A percentile compares a stretch with the other conserved stretches of the same genome.
These are phyloP conservation scores for Drosophila burlai DNA, from an alignment of 1,140 invertebrate species.

Conservation along the genomic window DNA sequence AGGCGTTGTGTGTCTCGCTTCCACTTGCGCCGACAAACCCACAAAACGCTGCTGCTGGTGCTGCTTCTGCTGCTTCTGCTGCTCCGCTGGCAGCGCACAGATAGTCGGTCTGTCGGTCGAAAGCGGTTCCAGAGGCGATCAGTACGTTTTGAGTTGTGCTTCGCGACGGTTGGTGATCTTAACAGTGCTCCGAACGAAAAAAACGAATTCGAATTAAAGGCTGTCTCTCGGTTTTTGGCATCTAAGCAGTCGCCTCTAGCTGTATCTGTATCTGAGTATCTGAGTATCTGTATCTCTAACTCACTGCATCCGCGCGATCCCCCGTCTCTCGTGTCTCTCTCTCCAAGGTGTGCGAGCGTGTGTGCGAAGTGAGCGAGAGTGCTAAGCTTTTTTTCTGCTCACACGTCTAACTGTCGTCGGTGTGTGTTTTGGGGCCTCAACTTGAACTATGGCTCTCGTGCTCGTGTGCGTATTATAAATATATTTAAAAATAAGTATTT, in stretches of 20 bases:
- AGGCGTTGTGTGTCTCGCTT: conserved; percentile 56
- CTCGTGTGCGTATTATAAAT: conserved; percentile 57
- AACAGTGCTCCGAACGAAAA: conserved; percentile 56
- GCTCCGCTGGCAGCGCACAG: conserved; percentile 65
- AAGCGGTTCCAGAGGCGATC: conserved; percentile 81
- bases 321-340: conserved; percentile 10
- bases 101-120: conserved; percentile 61
- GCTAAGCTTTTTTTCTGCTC: conserved; percentile 72
- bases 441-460: conserved; percentile 70
- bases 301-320: conserved; percentile 39
- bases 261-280: conserved; percentile 38
- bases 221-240: conserved; percentile 37
- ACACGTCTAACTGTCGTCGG: conserved; percentile 40
- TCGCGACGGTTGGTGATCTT: conserved; percentile 82
- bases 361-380: conserved; percentile 37
- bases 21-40: conserved; percentile 49
- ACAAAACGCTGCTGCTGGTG: conserved; percentile 45
- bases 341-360: conserved; percentile 9
- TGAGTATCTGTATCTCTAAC: conserved; percentile 14
- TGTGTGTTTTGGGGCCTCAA: conserved; percentile 52
- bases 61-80: conserved; percentile 23
- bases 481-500: conserved; percentile 84
- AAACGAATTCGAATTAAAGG: conserved; percentile 39
- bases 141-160: conserved; percentile 84
- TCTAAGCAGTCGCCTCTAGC: conserved; percentile 21